A percentile compares a stretch with the other conserved stretches of the same genome.
These are phyloP conservation scores for Fragariocoptes setiger DNA, from an alignment of 1,140 invertebrate genomes.

Conservation along the genomic window DNA sequence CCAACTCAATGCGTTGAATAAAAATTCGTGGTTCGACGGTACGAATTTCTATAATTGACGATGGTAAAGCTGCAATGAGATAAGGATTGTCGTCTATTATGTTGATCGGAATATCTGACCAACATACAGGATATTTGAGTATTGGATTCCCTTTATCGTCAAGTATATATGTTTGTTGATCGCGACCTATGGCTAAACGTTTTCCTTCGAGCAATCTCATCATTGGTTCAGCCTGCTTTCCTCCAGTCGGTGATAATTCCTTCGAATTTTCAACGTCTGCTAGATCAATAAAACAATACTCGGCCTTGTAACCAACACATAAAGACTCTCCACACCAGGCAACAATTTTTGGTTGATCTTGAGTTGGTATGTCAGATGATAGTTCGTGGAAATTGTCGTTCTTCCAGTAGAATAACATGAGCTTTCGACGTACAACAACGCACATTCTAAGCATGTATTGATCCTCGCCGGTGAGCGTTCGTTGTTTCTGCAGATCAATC, in stretches of 20 bases:
- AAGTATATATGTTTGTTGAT: constrained; percentile 49
- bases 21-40: constrained; percentile 33
- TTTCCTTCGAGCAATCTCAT: constrained; percentile 36
- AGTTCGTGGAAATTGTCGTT: constrained; percentile 43
- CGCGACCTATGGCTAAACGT: constrained; percentile 39
- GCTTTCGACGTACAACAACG: constrained; percentile 50
- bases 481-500: constrained; percentile 31
- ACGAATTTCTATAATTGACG: constrained; percentile 44
- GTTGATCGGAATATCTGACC: constrained; percentile 26
- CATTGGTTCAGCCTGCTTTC: constrained; percentile 44
- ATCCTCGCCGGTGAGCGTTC: constrained; percentile 31
- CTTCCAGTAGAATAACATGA: constrained; percentile 67
- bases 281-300: constrained; percentile 44
- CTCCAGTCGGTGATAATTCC: constrained; percentile 46
- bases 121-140: constrained; percentile 35
- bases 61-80: constrained; percentile 36
- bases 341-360: constrained; percentile 47
- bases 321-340: constrained; percentile 52
- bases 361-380: constrained; percentile 33
- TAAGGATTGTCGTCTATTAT: constrained; percentile 51
- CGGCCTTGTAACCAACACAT: constrained; percentile 46
- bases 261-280: constrained; percentile 21
- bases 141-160: constrained; percentile 33
- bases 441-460: constrained; percentile 43
- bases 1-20: constrained; percentile 33